These are phyloP conservation scores for Dryococelus australis DNA, from an alignment of 2,888 invertebrate genomes.

Conservation along the genomic window DNA sequence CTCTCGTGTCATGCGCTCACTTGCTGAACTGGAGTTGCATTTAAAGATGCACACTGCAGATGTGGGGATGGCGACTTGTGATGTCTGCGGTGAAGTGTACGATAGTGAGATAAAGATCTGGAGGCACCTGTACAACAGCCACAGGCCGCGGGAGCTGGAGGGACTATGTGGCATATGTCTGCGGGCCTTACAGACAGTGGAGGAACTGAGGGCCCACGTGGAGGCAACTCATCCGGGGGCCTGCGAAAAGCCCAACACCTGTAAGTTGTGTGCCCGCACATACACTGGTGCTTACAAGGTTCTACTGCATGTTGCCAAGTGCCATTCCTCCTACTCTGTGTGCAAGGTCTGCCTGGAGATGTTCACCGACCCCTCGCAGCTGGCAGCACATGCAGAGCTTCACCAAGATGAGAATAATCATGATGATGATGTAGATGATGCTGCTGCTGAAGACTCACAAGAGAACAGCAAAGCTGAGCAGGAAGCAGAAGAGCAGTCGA, in stretches of 20 bases:
- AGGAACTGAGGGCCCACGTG: slow-evolving; percentile 65
- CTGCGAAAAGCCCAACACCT: slow-evolving; percentile 62
- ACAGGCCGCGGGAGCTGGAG: slow-evolving; percentile 65
- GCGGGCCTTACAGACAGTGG: slow-evolving; percentile 64
- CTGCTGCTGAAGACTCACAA: no score
- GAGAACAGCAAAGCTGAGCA: slow-evolving; percentile 36
- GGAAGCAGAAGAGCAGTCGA: neutral
- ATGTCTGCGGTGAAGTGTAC: slow-evolving; percentile 41
- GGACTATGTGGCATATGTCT: slow-evolving; percentile 66
- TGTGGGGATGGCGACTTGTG: slow-evolving; percentile 39
- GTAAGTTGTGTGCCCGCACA: slow-evolving; percentile 67
- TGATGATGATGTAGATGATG: slow-evolving; percentile 25
- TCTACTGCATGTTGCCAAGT: slow-evolving; percentile 66
- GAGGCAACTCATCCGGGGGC: slow-evolving; percentile 61
- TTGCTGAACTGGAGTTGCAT: slow-evolving; percentile 37
- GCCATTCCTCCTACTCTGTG: slow-evolving; percentile 66
- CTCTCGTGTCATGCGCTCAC: slow-evolving; percentile 31
- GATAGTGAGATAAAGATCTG: slow-evolving; percentile 32
- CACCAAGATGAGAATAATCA: slow-evolving; percentile 42
- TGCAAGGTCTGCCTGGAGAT: slow-evolving; percentile 67
- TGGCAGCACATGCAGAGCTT: slow-evolving; percentile 59
- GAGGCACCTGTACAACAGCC: slow-evolving; percentile 39
- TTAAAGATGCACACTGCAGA: slow-evolving; percentile 35
- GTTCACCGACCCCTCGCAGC: slow-evolving; percentile 62
- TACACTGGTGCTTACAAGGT: slow-evolving; percentile 68